Percentiles rank a stretch among this genome's conserved stretches.
These are phyloP conservation scores for Myiozetetes cayanensis DNA, from an alignment of 2,113 vertebrate species.

Conservation along the genomic window DNA sequence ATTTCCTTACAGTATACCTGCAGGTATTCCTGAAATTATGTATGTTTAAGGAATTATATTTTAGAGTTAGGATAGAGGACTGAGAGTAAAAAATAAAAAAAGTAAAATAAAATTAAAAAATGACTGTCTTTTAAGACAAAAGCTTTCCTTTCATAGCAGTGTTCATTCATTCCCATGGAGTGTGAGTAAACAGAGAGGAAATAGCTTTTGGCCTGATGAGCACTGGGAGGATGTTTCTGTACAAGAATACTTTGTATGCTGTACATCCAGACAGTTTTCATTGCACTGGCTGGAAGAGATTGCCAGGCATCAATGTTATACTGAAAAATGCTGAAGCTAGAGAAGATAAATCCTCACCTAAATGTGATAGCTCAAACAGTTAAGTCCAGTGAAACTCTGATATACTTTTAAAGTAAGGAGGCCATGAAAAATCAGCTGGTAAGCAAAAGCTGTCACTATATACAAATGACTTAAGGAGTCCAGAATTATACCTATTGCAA, in stretches of 20 bases:
- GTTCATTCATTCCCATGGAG: constrained; percentile 31
- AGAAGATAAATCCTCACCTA: constrained; percentile 13
- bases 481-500: neutral
- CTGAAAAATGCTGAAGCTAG: constrained; percentile 27
- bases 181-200: constrained; percentile 48
- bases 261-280: constrained; percentile 37
- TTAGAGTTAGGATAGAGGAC: neutral
- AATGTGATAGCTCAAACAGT: neutral
- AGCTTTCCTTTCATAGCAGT: constrained; percentile 10
- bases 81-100: neutral
- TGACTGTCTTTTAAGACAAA: neutral
- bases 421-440: neutral
- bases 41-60: neutral
- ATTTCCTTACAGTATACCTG: neutral
- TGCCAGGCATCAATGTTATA: constrained; percentile 7
- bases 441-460: neutral
- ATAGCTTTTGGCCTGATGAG: constrained; percentile 43
- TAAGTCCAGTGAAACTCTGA: neutral
- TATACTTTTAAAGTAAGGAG: neutral
- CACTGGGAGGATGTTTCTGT: constrained; percentile 34
- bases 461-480: neutral
- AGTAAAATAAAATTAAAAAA: neutral
- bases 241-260: constrained; percentile 44
- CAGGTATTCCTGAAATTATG: neutral
- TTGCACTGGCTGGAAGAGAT: constrained; percentile 12